Evolutionary conservation across 2,888 invertebrate species (phyloP).

Genomic region (Chrysolina haemoptera): DNA sequence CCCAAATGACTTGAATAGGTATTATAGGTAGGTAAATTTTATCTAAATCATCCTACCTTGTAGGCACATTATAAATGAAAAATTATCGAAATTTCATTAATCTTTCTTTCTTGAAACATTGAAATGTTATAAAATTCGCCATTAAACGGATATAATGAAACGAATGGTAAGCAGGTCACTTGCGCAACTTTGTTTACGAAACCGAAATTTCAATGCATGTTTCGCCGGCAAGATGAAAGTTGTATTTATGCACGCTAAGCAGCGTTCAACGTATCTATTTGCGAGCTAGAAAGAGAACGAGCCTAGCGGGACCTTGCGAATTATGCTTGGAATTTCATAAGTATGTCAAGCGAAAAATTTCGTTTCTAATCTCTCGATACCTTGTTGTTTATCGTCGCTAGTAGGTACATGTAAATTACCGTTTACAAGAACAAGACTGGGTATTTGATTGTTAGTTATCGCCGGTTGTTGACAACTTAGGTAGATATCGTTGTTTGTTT

Average conservation of each 20-base stretch:
- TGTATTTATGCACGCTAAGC: slow-evolving; percentile 21
- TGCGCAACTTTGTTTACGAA: slow-evolving; percentile 34
- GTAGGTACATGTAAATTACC: not conserved
- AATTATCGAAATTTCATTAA: not conserved
- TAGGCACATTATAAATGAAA: too few relatives aligned
- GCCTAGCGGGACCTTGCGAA: slow-evolving; percentile 55
- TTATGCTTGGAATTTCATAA: slow-evolving; percentile 59
- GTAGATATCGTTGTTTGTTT: too few relatives aligned
- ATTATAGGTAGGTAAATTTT: too few relatives aligned
- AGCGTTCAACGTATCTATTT: not conserved
- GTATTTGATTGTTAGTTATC: too few relatives aligned
- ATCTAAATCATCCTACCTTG: too few relatives aligned
- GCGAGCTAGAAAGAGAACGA: not conserved
- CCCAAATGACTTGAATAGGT: too few relatives aligned
- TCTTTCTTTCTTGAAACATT: not conserved
- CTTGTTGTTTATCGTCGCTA: not conserved
- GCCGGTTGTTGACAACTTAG: too few relatives aligned
- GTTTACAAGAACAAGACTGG: too few relatives aligned
- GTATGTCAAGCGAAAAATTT: slow-evolving; percentile 54
- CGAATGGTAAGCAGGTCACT: slow-evolving; percentile 19
- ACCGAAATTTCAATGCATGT: slow-evolving; percentile 33
- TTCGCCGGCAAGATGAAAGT: slow-evolving; percentile 36
- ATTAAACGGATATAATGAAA: not conserved
- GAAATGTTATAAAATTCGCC: not conserved
- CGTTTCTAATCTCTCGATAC: slow-evolving; percentile 45